A percentile compares a stretch with the other conserved stretches of the same genome.
phyloP scores from a whole-genome alignment of 2,888 invertebrate species.

The Bombyx huttoni region DNA sequence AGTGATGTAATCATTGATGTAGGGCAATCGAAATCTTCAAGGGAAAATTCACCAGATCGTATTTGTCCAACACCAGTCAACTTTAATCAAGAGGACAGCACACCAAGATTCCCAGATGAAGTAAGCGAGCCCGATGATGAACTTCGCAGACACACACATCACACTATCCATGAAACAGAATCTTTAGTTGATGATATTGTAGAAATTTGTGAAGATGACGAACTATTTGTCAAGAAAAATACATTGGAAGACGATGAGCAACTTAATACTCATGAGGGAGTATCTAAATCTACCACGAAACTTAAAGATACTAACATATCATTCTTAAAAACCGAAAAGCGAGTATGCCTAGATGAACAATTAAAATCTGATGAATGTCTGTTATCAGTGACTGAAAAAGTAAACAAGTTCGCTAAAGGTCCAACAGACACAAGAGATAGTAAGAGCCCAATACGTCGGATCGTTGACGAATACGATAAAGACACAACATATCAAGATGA shows the following conservation, averaged over 20 bases:
- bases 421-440: constrained; percentile 42
- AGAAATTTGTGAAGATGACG: constrained; percentile 68
- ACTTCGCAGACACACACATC: constrained; percentile 41
- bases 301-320: constrained; percentile 29
- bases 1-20: constrained; percentile 78
- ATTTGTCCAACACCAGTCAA: constrained; percentile 78
- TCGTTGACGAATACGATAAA: constrained; percentile 64
- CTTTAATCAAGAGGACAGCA: constrained; percentile 70
- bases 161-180: constrained; percentile 72
- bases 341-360: constrained; percentile 58
- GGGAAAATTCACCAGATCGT: constrained; percentile 82
- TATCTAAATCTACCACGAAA: constrained; percentile 44
- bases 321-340: constrained; percentile 42
- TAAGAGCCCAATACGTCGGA: constrained; percentile 47
- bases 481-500: constrained; percentile 63
- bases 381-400: constrained; percentile 78
- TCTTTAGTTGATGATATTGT: constrained; percentile 72
- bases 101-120: constrained; percentile 80
- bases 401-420: constrained; percentile 75
- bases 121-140: constrained; percentile 83
- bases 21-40: constrained; percentile 80
- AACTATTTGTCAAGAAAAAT: constrained; percentile 46
- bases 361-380: constrained; percentile 74
- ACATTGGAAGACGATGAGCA: constrained; percentile 54
- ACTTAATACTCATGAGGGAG: constrained; percentile 73